Percentiles rank a stretch among this genome's conserved stretches.
Evolutionary conservation across 2,888 invertebrate genomes (phyloP).

Genomic region (Drosophila rubida): DNA sequence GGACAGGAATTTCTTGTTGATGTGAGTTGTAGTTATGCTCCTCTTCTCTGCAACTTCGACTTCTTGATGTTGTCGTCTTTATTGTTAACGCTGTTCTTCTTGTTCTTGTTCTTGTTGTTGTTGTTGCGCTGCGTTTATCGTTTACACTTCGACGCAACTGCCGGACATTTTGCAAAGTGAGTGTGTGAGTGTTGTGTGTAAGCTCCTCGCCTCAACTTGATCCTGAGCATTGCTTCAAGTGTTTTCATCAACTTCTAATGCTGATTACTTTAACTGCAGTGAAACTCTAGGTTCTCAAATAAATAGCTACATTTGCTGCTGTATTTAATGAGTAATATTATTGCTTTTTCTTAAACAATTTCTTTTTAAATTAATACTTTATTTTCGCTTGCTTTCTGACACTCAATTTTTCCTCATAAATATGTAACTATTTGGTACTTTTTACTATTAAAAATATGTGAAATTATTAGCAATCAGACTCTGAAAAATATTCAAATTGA

Average conservation of each 20-base stretch:
- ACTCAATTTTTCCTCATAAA: no score
- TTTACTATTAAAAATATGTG: no score
- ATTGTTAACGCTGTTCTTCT: conserved; percentile 1
- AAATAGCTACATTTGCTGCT: not conserved
- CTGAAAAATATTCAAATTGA: no score
- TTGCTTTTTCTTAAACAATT: no score
- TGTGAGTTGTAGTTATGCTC: conserved; percentile 36
- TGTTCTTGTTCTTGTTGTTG: conserved; percentile 17
- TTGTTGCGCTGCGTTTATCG: conserved; percentile 57
- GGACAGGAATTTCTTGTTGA: conserved; percentile 59
- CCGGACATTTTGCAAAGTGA: conserved; percentile 13
- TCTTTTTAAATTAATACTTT: no score
- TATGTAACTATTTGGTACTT: no score
- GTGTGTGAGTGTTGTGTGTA: conserved; percentile 13
- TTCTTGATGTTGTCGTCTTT: conserved; percentile 8
- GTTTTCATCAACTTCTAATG: conserved; percentile 8
- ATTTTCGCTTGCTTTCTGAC: no score
- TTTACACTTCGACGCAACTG: conserved; percentile 63
- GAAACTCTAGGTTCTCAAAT: not conserved
- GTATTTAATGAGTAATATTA: not conserved
- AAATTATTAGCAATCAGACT: no score
- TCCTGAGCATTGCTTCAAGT: conserved; percentile 23
- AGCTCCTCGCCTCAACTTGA: conserved; percentile 26
- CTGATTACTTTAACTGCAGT: not conserved
- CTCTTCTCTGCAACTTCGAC: not conserved